Evolutionary conservation across 2,797 vertebrate species (phyloP).

Genomic region (Amniataba percoides): DNA sequence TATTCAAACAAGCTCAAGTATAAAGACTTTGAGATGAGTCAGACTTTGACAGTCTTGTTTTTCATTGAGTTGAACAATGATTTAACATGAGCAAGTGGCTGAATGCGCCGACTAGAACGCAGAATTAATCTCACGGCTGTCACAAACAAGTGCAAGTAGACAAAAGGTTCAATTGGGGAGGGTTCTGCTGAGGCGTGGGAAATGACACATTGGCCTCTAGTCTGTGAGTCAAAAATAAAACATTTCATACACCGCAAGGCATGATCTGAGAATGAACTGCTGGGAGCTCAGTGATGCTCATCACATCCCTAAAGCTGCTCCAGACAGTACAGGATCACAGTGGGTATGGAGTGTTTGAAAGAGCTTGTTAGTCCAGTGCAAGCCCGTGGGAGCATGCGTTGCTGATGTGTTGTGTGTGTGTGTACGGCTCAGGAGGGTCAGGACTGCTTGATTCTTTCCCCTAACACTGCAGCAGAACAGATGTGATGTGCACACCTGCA

Average conservation of each 20-base stretch:
- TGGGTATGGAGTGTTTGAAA: constrained; percentile 13
- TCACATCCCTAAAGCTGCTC: constrained; percentile 26
- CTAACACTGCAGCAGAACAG: constrained; percentile 42
- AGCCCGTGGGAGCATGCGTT: neutral
- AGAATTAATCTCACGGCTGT: constrained; percentile 56
- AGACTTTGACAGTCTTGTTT: constrained; percentile 62
- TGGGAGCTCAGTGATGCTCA: constrained; percentile 31
- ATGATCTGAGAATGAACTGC: constrained; percentile 29
- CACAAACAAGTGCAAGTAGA: constrained; percentile 43
- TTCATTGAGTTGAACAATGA: constrained; percentile 58
- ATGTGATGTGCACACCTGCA: constrained; percentile 60
- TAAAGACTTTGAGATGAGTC: constrained; percentile 63
- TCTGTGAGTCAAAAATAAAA: constrained; percentile 42
- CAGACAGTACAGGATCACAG: constrained; percentile 18
- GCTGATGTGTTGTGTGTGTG: neutral
- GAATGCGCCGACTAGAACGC: constrained; percentile 44
- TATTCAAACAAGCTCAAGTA: constrained; percentile 54
- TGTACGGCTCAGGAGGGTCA: constrained; percentile 23
- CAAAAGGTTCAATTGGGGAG: constrained; percentile 35
- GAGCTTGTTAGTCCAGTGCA: constrained; percentile 32
- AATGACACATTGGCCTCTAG: constrained; percentile 38
- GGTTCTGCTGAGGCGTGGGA: constrained; percentile 24
- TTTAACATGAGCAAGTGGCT: constrained; percentile 58
- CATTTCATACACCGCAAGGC: constrained; percentile 23
- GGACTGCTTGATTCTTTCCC: constrained; percentile 8